Conservation (phyloP, 2,113 vertebrate species). For the Ornithorhynchus anatinus region DNA sequence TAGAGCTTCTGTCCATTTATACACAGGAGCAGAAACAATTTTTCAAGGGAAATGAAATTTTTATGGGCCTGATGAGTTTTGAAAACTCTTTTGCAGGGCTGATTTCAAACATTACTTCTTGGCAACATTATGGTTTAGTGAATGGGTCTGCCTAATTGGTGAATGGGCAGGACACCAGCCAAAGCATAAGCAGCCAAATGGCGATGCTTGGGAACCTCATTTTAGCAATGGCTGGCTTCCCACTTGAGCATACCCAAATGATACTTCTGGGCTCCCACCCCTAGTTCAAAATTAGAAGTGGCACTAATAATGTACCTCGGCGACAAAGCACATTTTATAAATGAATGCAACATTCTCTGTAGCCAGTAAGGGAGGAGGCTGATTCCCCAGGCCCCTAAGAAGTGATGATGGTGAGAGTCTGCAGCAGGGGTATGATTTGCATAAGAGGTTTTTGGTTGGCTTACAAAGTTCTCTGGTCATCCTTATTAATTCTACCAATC, state of each 20-base stretch:
- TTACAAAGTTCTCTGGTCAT: too few relatives aligned
- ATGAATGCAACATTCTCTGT: constrained; percentile 15
- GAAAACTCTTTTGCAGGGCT: neutral
- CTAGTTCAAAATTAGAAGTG: rapidly evolving
- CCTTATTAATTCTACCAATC: too few relatives aligned
- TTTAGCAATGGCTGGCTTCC: constrained; percentile 28
- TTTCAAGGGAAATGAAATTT: too few relatives aligned
- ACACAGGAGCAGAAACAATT: too few relatives aligned
- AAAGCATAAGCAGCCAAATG: neutral
- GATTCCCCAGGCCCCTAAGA: too few relatives aligned
- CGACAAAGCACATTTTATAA: constrained; percentile 22
- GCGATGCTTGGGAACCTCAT: neutral
- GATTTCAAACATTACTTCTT: rapidly evolving
- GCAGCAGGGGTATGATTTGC: too few relatives aligned
- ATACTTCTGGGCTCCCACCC: neutral
- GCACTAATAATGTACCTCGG: neutral
- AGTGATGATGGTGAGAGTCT: too few relatives aligned
- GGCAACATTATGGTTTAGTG: neutral
- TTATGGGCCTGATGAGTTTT: neutral
- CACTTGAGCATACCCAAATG: neutral
- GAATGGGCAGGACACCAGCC: neutral
- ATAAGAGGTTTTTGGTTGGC: too few relatives aligned
- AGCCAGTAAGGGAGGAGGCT: neutral
- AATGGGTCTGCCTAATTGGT: constrained; percentile 3
- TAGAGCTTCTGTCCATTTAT: too few relatives aligned